Conservation (phyloP, 2,113 vertebrate genomes). For the Cephalopholis sonnerati region DNA sequence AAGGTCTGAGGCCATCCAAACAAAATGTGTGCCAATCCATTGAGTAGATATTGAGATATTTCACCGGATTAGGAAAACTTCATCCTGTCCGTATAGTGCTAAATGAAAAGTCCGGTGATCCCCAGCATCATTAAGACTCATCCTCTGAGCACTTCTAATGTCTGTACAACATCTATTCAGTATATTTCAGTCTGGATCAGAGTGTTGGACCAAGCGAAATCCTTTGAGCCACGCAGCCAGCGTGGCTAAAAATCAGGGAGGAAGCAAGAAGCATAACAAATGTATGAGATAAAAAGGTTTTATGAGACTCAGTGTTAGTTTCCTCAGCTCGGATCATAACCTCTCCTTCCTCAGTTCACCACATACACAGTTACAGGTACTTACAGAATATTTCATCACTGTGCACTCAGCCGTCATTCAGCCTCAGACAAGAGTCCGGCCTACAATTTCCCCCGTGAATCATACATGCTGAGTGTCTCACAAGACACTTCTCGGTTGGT, state of each 20-base stretch:
- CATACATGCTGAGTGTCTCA: constrained; percentile 40
- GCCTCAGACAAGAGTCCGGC: constrained; percentile 32
- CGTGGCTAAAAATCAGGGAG: not conserved
- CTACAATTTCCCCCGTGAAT: constrained; percentile 35
- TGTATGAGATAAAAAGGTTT: not conserved
- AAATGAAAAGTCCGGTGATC: not conserved
- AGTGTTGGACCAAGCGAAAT: not conserved
- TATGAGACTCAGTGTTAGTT: not conserved
- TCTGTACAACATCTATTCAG: not conserved
- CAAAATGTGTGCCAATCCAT: too few relatives aligned
- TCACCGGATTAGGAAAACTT: not conserved
- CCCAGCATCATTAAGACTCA: not conserved
- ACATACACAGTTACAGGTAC: constrained; percentile 26
- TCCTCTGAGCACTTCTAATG: not conserved
- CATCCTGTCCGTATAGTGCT: not conserved
- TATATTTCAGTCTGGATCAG: too few relatives aligned
- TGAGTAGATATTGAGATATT: not conserved
- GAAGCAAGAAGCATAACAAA: not conserved
- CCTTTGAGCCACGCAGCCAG: too few relatives aligned
- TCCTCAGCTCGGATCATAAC: constrained; percentile 7
- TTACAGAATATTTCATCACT: constrained; percentile 50
- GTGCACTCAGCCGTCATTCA: constrained; percentile 49
- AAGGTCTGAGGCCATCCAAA: too few relatives aligned
- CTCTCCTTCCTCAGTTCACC: constrained; percentile 20
- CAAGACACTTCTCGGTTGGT: constrained; percentile 29